Percentiles rank a stretch among this genome's conserved stretches.
phyloP scores from a whole-genome alignment of 2,888 invertebrate species.

The Hecatera dysodea region DNA sequence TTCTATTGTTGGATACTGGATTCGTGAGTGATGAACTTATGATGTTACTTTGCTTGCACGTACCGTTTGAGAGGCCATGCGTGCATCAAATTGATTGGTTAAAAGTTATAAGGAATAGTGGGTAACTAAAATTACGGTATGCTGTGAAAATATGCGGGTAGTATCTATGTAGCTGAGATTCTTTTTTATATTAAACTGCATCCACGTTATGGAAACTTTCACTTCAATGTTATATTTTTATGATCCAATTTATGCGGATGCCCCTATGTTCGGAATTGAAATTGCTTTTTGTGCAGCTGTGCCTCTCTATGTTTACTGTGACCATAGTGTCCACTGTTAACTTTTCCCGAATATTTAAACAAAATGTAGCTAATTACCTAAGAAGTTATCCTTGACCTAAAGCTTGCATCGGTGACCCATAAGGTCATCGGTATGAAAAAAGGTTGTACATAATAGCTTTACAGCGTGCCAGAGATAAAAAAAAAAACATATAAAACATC shows the following conservation, averaged over 20 bases:
- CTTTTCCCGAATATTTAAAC: background rate
- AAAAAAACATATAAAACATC: background rate
- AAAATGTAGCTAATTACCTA: background rate
- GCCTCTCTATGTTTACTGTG: no score
- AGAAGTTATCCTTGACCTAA: background rate
- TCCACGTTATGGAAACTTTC: background rate
- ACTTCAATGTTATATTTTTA: slow-evolving; percentile 7
- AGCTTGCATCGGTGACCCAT: background rate
- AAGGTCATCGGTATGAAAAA: background rate
- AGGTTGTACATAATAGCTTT: background rate
- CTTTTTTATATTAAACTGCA: no score
- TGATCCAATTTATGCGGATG: background rate
- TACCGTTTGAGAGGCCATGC: background rate
- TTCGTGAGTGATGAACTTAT: slow-evolving; percentile 10
- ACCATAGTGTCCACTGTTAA: background rate
- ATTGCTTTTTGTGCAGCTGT: background rate
- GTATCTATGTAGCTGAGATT: background rate
- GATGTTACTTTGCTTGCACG: background rate
- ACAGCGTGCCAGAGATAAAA: background rate
- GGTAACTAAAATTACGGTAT: background rate
- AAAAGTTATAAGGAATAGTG: background rate
- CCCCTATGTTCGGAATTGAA: background rate
- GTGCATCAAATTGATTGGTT: slow-evolving; percentile 1
- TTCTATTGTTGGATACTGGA: slow-evolving; percentile 15
- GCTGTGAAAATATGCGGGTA: background rate